A percentile compares a stretch with the other conserved stretches of the same genome.
These are phyloP conservation scores for Eledona agricola DNA, from an alignment of 2,888 invertebrate genomes.

Conservation along the genomic window DNA sequence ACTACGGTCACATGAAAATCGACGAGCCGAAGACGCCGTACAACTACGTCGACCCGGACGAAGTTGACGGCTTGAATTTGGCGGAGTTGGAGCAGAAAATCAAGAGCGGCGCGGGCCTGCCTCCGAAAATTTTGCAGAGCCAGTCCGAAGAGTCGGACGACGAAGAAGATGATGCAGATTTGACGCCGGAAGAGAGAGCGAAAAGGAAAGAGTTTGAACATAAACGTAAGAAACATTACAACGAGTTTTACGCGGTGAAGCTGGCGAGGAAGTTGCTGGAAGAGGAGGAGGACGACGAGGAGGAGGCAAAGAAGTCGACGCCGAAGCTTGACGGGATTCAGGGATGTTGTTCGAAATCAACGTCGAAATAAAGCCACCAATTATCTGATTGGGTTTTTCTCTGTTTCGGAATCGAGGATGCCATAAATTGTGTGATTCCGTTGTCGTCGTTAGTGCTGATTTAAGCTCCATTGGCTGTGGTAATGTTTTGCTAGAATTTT, in stretches of 20 bases:
- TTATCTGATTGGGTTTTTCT: not conserved
- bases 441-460: slow-evolving; percentile 23
- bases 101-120: slow-evolving; percentile 60
- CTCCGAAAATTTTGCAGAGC: slow-evolving; percentile 63
- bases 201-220: slow-evolving; percentile 85
- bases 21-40: slow-evolving; percentile 98
- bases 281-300: slow-evolving; percentile 87
- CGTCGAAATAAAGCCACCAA: slow-evolving; percentile 10
- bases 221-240: slow-evolving; percentile 96
- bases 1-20: slow-evolving; percentile 99
- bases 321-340: not conserved
- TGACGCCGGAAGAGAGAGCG: slow-evolving; percentile 66
- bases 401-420: slow-evolving; percentile 16
- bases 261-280: slow-evolving; percentile 89
- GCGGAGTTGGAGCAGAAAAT: slow-evolving; percentile 78
- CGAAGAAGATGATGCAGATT: slow-evolving; percentile 59
- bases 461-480: slow-evolving; percentile 31
- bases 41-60: slow-evolving; percentile 67
- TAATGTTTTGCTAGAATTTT: slow-evolving; percentile 25
- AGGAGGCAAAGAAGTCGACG: slow-evolving; percentile 34
- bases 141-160: slow-evolving; percentile 53
- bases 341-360: slow-evolving; percentile 11
- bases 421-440: slow-evolving; percentile 10
- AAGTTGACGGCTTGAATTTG: slow-evolving; percentile 73
- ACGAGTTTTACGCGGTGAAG: slow-evolving; percentile 95